Conservation (phyloP, 2,113 vertebrate species). For the Ia io region DNA sequence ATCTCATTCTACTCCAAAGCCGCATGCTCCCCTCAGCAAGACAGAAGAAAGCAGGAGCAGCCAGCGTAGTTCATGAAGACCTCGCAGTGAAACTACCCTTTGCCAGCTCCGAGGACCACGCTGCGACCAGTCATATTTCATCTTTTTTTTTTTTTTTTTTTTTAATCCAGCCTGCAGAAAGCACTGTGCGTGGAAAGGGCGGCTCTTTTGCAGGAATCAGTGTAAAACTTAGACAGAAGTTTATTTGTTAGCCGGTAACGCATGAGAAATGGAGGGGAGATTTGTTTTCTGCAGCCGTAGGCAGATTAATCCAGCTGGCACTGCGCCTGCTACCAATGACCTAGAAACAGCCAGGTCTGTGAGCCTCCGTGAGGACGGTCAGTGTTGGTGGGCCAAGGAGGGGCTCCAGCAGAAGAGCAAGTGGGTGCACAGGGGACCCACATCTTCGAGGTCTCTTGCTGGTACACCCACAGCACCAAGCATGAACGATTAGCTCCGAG, state of each 20-base stretch:
- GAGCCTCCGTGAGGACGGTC: conserved; percentile 59
- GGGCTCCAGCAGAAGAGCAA: not conserved
- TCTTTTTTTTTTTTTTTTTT: not conserved
- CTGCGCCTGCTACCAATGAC: conserved; percentile 39
- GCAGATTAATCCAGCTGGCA: conserved; percentile 59
- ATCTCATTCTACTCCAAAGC: conserved; percentile 48
- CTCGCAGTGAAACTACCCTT: conserved; percentile 16
- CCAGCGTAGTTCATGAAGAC: not conserved
- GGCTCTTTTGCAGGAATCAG: conserved; percentile 14
- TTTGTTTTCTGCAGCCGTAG: conserved; percentile 67
- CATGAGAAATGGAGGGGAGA: conserved; percentile 60
- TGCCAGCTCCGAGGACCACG: not conserved
- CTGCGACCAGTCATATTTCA: not conserved
- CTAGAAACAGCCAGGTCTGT: conserved; percentile 63
- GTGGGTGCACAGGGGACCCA: not conserved
- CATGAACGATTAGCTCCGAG: too few relatives aligned
- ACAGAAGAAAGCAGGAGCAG: not conserved
- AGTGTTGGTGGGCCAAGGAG: not conserved
- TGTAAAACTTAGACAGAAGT: conserved; percentile 51
- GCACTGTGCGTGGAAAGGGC: not conserved
- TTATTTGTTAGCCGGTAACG: conserved; percentile 63
- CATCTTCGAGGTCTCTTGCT: not conserved
- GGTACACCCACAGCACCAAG: not conserved
- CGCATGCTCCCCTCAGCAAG: not conserved
- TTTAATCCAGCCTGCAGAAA: not conserved